Percentiles rank a stretch among this genome's conserved stretches.
phyloP scores from a whole-genome alignment of 1,140 invertebrate genomes.

The Hycleus phaleratus region DNA sequence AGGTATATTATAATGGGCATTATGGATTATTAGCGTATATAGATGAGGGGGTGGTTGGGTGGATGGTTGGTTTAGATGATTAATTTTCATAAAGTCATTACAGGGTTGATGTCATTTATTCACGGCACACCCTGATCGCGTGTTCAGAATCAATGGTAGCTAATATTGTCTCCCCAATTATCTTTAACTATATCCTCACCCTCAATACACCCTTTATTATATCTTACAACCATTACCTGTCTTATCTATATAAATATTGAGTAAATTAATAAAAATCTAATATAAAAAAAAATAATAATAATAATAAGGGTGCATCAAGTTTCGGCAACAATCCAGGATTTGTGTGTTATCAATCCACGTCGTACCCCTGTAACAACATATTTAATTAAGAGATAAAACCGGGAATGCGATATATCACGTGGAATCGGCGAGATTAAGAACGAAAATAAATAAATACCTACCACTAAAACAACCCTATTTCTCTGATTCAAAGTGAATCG shows the following conservation, averaged over 20 bases:
- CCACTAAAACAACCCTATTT: no score
- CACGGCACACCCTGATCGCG: constrained; percentile 29
- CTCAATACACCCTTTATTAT: no score
- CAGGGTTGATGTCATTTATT: constrained; percentile 29
- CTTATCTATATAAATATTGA: no score
- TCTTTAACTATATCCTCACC: background rate
- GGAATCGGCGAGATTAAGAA: constrained; percentile 14
- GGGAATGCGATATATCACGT: constrained; percentile 14
- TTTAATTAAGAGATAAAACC: constrained; percentile 16
- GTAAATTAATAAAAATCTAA: no score
- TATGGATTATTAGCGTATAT: no score
- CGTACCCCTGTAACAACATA: constrained; percentile 1
- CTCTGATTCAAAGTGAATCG: no score
- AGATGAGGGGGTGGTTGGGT: background rate
- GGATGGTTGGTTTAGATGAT: constrained; percentile 21
- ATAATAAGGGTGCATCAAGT: background rate
- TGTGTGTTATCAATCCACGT: constrained; percentile 9
- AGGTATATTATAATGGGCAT: no score
- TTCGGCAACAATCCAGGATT: background rate
- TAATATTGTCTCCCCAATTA: constrained; percentile 34
- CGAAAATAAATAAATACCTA: constrained; percentile 15
- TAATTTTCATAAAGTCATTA: constrained; percentile 33
- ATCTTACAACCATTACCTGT: no score
- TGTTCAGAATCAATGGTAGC: constrained; percentile 32
- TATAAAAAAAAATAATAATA: no score